Conservation (phyloP, 2,797 vertebrate species). For the Balearica regulorum region DNA sequence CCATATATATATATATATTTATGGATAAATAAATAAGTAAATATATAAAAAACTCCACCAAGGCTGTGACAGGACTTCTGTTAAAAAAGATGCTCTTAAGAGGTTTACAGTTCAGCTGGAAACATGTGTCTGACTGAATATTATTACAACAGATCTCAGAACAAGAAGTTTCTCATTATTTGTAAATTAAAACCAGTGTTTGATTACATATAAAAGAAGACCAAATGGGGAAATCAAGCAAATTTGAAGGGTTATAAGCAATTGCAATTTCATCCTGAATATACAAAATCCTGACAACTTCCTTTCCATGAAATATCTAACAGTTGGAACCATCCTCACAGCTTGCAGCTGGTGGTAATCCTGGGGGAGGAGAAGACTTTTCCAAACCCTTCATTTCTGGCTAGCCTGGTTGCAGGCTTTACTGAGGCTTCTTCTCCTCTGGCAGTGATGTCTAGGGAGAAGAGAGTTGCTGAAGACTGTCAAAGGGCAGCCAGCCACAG, state of each 20-base stretch:
- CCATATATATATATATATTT: neutral
- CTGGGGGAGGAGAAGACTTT: neutral
- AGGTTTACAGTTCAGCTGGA: neutral
- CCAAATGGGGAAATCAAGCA: neutral
- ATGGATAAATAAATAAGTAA: neutral
- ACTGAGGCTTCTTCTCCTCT: neutral
- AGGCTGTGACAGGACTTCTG: neutral
- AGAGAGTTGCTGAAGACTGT: neutral
- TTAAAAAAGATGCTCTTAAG: neutral
- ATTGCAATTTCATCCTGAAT: neutral
- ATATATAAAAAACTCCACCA: neutral
- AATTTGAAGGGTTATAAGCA: neutral
- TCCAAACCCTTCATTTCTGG: neutral
- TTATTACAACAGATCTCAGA: neutral
- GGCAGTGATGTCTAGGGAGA: neutral
- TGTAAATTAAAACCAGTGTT: neutral
- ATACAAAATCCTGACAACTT: neutral
- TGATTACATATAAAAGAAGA: neutral
- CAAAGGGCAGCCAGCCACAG: neutral
- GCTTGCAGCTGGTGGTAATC: neutral
- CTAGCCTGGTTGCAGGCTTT: neutral
- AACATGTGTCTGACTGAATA: neutral
- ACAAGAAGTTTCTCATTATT: neutral
- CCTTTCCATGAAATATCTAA: neutral
- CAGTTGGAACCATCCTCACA: neutral